These are phyloP conservation scores for Aporrectodea caliginosa DNA, from an alignment of 1,140 invertebrate genomes.

Conservation along the genomic window DNA sequence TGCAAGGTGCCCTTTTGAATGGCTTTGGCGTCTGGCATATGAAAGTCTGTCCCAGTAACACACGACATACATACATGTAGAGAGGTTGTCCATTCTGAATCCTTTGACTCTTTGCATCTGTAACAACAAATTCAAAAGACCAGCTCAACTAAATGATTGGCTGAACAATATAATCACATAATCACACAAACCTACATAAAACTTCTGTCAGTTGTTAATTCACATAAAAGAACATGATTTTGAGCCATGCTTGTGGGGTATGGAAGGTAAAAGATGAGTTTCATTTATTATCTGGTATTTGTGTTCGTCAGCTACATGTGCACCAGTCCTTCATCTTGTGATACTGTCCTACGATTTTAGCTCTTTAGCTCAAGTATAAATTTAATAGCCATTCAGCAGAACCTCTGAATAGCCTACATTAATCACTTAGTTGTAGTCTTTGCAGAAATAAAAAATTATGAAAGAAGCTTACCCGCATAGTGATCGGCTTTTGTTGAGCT, in stretches of 20 bases:
- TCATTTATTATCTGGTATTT: background rate
- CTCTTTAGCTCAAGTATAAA: background rate
- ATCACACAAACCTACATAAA: too few relatives aligned
- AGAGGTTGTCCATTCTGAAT: background rate
- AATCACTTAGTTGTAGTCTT: background rate
- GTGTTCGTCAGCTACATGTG: too few relatives aligned
- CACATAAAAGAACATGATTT: too few relatives aligned
- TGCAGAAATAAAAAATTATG: background rate
- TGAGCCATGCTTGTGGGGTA: too few relatives aligned
- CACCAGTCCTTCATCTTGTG: too few relatives aligned
- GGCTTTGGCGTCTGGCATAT: background rate
- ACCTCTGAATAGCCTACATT: too few relatives aligned
- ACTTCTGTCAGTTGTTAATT: too few relatives aligned
- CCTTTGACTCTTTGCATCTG: constrained; percentile 8
- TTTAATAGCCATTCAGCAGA: too few relatives aligned
- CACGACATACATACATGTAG: constrained; percentile 14
- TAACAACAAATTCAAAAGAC: background rate
- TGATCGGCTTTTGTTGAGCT: constrained; percentile 43
- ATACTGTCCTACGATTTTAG: too few relatives aligned
- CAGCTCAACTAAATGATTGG: background rate
- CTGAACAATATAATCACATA: too few relatives aligned
- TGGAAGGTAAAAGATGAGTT: too few relatives aligned
- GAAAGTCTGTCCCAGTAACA: constrained; percentile 9
- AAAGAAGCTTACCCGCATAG: constrained; percentile 37
- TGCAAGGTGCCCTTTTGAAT: constrained; percentile 17